A percentile compares a stretch with the other conserved stretches of the same genome.
phyloP scores from a whole-genome alignment of 2,888 invertebrate species.

The Caenorhabditis zanzibari region DNA sequence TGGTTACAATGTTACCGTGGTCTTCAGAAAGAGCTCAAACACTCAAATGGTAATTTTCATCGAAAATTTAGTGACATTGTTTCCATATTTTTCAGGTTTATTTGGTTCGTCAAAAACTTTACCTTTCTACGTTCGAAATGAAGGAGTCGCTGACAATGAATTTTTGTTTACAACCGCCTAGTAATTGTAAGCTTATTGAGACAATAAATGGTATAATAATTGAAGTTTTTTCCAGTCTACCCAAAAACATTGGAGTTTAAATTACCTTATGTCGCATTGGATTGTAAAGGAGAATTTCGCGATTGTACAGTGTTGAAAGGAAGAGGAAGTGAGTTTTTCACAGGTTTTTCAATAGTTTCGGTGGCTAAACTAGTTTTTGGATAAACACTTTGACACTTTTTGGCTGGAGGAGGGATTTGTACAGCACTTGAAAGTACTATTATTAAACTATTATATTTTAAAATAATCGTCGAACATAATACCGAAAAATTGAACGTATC shows the following conservation, averaged over 20 bases:
- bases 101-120: slow-evolving; percentile 14
- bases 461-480: no score
- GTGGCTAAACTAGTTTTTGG: no score
- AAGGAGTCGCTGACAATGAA: slow-evolving; percentile 22
- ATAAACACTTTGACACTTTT: no score
- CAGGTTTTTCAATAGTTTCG: no score
- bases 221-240: not conserved
- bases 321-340: not conserved
- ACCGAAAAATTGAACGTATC: no score
- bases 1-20: slow-evolving; percentile 10
- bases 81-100: slow-evolving; percentile 27
- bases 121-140: slow-evolving; percentile 53
- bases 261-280: not conserved
- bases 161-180: slow-evolving; percentile 37
- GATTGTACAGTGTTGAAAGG: not conserved
- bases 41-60: slow-evolving; percentile 12
- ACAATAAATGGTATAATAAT: no score
- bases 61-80: not conserved
- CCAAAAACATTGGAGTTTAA: not conserved
- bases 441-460: no score
- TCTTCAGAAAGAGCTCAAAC: slow-evolving; percentile 1
- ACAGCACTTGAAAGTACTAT: no score
- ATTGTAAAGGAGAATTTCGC: slow-evolving; percentile 4
- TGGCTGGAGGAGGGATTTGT: no score
- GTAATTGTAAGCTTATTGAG: slow-evolving; percentile 26